phyloP scores from a whole-genome alignment of 2,797 vertebrate genomes.

The Coccyzus lansbergi region DNA sequence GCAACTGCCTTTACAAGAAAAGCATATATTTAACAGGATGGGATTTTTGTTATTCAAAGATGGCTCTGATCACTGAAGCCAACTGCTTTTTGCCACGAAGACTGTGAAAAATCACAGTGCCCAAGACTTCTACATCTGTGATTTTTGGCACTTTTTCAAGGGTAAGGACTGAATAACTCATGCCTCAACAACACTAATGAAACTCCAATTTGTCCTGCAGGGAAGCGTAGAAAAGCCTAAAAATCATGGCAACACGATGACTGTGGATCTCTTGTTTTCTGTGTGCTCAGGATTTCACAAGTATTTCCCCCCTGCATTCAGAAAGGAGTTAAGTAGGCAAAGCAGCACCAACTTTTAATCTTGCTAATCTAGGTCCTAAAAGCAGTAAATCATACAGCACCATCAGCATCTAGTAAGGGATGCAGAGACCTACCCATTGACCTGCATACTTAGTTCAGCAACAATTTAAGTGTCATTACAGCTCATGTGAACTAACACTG shows the following conservation, averaged over 20 bases:
- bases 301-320: neutral
- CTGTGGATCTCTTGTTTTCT: neutral
- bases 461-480: neutral
- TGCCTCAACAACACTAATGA: neutral
- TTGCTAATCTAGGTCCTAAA: neutral
- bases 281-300: neutral
- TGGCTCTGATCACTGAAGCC: constrained; percentile 21
- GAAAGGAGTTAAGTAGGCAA: neutral
- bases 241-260: neutral
- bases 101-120: constrained; percentile 2
- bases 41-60: constrained; percentile 3
- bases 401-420: neutral
- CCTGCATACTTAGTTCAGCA: constrained; percentile 21
- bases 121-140: constrained; percentile 21
- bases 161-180: neutral
- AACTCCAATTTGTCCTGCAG: neutral
- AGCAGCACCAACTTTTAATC: neutral
- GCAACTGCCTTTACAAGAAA: neutral
- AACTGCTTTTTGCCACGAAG: constrained; percentile 2
- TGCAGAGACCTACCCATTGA: neutral
- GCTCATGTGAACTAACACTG: neutral
- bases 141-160: constrained; percentile 20
- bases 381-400: neutral
- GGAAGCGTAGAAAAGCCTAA: neutral
- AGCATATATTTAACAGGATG: neutral